Conservation (phyloP, 2,888 invertebrate genomes). For the Venustoraphidia nigricollis region DNA sequence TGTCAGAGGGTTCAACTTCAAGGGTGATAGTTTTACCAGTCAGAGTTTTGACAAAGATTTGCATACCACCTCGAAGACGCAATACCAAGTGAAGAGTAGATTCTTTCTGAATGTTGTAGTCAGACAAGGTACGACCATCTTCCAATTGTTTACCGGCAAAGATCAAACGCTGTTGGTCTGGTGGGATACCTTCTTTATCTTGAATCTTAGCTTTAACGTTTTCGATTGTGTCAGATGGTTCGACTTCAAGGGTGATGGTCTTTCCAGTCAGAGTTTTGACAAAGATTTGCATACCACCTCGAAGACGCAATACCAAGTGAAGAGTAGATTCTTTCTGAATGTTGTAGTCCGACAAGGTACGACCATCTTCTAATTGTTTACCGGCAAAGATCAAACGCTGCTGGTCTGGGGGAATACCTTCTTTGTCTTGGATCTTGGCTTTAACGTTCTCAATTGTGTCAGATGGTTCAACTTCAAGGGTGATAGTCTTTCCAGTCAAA, state of each 20-base stretch:
- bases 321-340: slow-evolving; percentile 87
- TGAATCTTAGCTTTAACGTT: slow-evolving; percentile 41
- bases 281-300: slow-evolving; percentile 51
- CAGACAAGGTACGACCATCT: slow-evolving; percentile 46
- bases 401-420: slow-evolving; percentile 81
- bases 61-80: slow-evolving; percentile 49
- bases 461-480: slow-evolving; percentile 47
- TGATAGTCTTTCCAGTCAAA: slow-evolving; percentile 34
- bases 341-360: slow-evolving; percentile 65
- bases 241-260: slow-evolving; percentile 38
- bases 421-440: slow-evolving; percentile 81
- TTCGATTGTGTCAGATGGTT: slow-evolving; percentile 41
- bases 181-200: slow-evolving; percentile 70
- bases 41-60: slow-evolving; percentile 37
- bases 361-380: slow-evolving; percentile 83
- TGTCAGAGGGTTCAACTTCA: slow-evolving; percentile 44
- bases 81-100: slow-evolving; percentile 41
- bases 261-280: slow-evolving; percentile 42
- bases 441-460: slow-evolving; percentile 92
- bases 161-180: slow-evolving; percentile 45
- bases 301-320: slow-evolving; percentile 73
- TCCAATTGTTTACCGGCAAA: slow-evolving; percentile 53
- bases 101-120: slow-evolving; percentile 52
- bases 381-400: slow-evolving; percentile 82
- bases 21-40: slow-evolving; percentile 41